Base-by-base conservation (phyloP, 2,797 vertebrate species). In the Gephyroberyx darwinii region DNA sequence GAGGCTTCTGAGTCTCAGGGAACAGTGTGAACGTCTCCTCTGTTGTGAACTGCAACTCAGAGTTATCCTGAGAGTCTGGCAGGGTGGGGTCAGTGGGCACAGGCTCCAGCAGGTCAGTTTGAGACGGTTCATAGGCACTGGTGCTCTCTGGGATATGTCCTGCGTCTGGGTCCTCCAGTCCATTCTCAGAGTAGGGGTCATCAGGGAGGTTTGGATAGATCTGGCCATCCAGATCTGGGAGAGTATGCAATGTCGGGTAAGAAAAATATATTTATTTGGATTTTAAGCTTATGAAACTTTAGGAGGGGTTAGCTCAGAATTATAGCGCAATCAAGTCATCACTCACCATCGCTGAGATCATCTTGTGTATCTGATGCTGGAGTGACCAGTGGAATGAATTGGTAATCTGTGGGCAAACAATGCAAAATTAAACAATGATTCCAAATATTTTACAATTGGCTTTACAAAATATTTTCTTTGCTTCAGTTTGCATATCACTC, bases 291-390 rank as follows among this genome's bases (percentile, higher is more conserved):
- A 1, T 35, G 16, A 47, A 53, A 22, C 20, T 22, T 68, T 8
- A 72, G 7, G 7, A n/a, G 41, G 53, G 5, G 13, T 45, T 16
- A 39, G 13, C 1, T 47, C n/a, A 7, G 13, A 71, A 71, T 47
- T 30, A 20, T 30, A 8, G 13, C 14, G 22, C 30, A 43, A 30
- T 14, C 17, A 60, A 48, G 55, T 20, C 1, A 33, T 39, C 13
- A 43, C 84, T 87, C 84, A 92, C 84, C 84, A 35, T 86, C 74
- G 17, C 2, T 57, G 20, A 43, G 30, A 13, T 79, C 81, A 39
- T 85, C 68, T 22, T 56, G 33, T 33, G 39, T 62, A 47, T 75
- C 48, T 26, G 74, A 62, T 33, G 76, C 54, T 16, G 70, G 69
- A 60, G 5, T 63, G 41, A 67, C 52, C 8, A 48, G 35, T 31